Percentiles rank a stretch among this genome's conserved stretches.
Conservation (phyloP, 2,797 vertebrate genomes). For the Pyrocephalus nanus region DNA sequence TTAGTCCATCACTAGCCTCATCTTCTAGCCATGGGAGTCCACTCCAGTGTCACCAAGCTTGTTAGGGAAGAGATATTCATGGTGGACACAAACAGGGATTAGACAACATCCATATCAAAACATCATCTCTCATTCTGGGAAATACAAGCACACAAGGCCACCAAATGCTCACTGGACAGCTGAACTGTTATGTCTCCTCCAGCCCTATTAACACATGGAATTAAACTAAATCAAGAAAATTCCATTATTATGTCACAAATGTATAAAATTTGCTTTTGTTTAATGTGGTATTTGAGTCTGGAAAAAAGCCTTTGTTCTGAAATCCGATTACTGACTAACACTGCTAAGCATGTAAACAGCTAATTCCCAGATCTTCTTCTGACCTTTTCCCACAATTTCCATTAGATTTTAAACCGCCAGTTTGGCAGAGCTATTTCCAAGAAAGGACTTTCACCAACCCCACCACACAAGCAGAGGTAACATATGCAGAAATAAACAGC, state of each 20-base stretch:
- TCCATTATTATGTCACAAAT: background rate
- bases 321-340: slow-evolving; percentile 6
- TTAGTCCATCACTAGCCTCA: background rate
- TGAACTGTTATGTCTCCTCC: background rate
- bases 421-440: background rate
- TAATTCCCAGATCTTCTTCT: background rate
- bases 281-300: background rate
- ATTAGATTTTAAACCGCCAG: background rate
- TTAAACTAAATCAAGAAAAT: background rate
- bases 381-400: background rate
- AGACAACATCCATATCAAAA: background rate
- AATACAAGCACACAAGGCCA: background rate
- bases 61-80: background rate
- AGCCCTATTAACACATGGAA: background rate
- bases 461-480: background rate
- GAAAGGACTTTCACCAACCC: background rate
- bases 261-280: background rate
- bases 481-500: background rate
- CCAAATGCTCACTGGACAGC: background rate
- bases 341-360: background rate
- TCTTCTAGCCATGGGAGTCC: background rate
- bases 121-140: background rate
- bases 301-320: background rate
- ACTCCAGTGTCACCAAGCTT: background rate
- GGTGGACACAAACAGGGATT: background rate